A percentile compares a stretch with the other conserved stretches of the same genome.
phyloP scores from a whole-genome alignment of 2,888 invertebrate species.

The Chouioia cunea region DNA sequence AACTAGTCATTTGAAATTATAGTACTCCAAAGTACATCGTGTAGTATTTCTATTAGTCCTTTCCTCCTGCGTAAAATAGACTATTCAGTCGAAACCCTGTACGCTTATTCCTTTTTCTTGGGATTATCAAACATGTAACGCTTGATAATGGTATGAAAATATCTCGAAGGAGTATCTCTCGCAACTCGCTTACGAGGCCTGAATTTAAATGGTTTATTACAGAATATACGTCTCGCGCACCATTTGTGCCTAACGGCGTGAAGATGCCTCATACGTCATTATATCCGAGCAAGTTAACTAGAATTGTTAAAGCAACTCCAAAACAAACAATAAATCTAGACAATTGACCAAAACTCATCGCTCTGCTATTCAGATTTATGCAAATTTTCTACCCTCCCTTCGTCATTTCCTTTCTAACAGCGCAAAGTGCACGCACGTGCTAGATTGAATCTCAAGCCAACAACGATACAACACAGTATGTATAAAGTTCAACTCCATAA shows the following conservation, averaged over 20 bases:
- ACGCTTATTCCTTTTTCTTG: too few species aligned
- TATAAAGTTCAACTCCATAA: too few species aligned
- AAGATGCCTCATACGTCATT: slow-evolving; percentile 11
- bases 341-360: slow-evolving; percentile 12
- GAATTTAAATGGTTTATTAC: slow-evolving; percentile 46
- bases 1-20: too few species aligned
- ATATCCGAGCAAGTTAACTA: slow-evolving; percentile 1
- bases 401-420: neutral
- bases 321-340: slow-evolving; percentile 12
- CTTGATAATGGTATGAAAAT: too few species aligned
- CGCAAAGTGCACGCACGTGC: neutral
- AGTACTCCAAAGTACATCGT: too few species aligned
- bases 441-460: too few species aligned
- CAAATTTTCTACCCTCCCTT: neutral
- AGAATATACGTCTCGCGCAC: slow-evolving; percentile 8
- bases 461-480: too few species aligned
- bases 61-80: too few species aligned
- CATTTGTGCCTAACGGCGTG: slow-evolving; percentile 36
- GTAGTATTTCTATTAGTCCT: too few species aligned
- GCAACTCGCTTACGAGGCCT: slow-evolving; percentile 10
- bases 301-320: slow-evolving; percentile 13
- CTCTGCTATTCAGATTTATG: slow-evolving; percentile 14
- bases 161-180: too few species aligned
- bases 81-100: too few species aligned
- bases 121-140: too few species aligned